Evolutionary conservation across 1,140 invertebrate species (phyloP).

Genomic region (Wiebesia pumilae): DNA sequence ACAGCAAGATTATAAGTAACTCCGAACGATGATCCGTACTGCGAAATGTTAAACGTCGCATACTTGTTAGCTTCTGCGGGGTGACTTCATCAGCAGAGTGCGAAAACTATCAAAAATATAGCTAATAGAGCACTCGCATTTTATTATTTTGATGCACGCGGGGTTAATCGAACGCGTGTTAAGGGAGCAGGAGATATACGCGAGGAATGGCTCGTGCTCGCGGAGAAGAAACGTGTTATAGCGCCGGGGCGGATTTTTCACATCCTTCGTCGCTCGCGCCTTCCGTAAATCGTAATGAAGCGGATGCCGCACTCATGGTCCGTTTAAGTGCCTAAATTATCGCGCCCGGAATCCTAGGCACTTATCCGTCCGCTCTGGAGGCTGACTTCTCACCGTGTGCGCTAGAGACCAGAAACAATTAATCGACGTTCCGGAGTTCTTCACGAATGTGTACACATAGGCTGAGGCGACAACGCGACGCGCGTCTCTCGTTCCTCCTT

Average conservation of each 20-base stretch:
- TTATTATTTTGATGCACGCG: too few species aligned
- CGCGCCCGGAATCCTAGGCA: slow-evolving; percentile 6
- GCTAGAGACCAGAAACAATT: slow-evolving; percentile 8
- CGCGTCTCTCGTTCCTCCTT: background rate
- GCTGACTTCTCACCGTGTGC: background rate
- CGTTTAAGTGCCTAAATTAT: slow-evolving; percentile 17
- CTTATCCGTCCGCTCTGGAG: background rate
- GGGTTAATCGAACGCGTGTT: background rate
- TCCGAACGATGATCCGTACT: too few species aligned
- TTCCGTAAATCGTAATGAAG: slow-evolving; percentile 1
- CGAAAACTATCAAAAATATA: too few species aligned
- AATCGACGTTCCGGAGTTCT: background rate
- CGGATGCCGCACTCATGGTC: background rate
- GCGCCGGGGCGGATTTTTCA: slow-evolving; percentile 2
- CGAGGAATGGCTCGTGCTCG: background rate
- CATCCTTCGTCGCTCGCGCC: background rate
- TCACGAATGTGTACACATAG: background rate
- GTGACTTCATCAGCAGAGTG: too few species aligned
- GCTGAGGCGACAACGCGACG: background rate
- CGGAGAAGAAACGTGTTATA: too few species aligned
- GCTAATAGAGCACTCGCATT: too few species aligned
- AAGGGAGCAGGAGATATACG: background rate
- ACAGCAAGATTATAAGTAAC: too few species aligned
- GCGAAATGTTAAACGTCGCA: too few species aligned
- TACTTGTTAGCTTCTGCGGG: too few species aligned